Base-by-base conservation (phyloP, 2,113 vertebrate species). In the Junco hyemalis region DNA sequence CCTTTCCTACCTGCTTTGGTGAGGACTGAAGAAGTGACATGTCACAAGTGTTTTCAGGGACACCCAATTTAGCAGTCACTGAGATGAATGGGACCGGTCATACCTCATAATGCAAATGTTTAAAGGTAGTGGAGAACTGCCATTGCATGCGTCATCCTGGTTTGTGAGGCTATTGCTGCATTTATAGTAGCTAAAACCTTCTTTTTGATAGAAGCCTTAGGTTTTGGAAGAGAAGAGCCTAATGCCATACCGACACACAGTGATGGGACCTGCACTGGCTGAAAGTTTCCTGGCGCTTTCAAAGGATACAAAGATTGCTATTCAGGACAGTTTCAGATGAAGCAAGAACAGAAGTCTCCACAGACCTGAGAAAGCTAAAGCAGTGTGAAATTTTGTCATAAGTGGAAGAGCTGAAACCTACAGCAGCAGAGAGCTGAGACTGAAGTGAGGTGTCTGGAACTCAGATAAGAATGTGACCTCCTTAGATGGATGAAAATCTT, bases 291-390 rank as follows among this genome's bases (percentile, higher is more conserved):
- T 29, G 3, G 31, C 1, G 2, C 8, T 89, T 89, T 69, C 65
- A 74, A 81, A 83, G 12, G 36, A 84, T 33, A 33, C 13, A 93
- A 79, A 61, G 31, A 72, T 45, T 87, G 45, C 31, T 86, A 29
- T 86, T 92, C 77, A 86, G 69, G 77, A 68, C 48, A 64, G 21
- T 64, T 92, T 81, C 40, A 95, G 92, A 92, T 24, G 8, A 92
- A 31, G 35, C 53, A 91, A 81, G 65, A 93, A 59, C 25, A 86
- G 71, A 92, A 92, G 29, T 74, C 33, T 86, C 93, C 60, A 50
- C 38, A 83, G 64, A 80, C 36, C 24, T 48, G 38, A 4, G 4
- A 71, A 78, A 78, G 44, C 33, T 85, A 59, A 77, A 86, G 38
- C 10, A 4, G 20, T 60, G 89, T 33, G 73, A 89, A 87, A 54